Conservation (phyloP, 2,113 vertebrate genomes). For the Vidua macroura region DNA sequence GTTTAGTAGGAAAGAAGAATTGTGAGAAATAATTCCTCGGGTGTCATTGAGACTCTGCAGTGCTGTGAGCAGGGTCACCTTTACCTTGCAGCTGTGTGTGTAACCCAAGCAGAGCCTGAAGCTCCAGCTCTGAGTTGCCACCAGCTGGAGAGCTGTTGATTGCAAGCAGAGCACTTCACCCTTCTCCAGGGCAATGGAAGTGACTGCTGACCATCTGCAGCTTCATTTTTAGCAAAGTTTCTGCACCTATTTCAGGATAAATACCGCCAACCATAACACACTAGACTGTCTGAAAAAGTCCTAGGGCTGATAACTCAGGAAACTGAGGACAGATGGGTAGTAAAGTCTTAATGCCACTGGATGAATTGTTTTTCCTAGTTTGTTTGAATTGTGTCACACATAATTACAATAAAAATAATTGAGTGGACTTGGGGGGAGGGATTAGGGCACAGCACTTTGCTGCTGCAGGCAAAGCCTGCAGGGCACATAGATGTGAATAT, state of each 20-base stretch:
- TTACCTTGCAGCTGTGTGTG: neutral
- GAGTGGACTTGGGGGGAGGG: neutral
- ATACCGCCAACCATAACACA: neutral
- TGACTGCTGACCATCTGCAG: slow-evolving; percentile 37
- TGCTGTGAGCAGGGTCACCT: slow-evolving; percentile 31
- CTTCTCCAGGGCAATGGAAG: neutral
- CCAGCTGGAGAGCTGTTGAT: slow-evolving; percentile 33
- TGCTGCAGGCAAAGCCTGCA: slow-evolving; percentile 64
- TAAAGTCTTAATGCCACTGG: slow-evolving; percentile 59
- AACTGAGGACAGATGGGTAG: slow-evolving; percentile 25
- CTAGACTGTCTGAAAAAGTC: neutral
- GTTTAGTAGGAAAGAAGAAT: neutral
- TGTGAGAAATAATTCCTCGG: slow-evolving; percentile 46
- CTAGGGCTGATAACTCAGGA: neutral
- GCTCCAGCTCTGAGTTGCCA: neutral
- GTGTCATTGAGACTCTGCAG: slow-evolving; percentile 56
- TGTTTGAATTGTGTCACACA: slow-evolving; percentile 73
- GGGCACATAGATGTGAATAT: slow-evolving; percentile 42
- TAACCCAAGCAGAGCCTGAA: slow-evolving; percentile 22
- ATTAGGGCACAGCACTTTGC: slow-evolving; percentile 67
- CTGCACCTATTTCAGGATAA: slow-evolving; percentile 35
- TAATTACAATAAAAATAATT: slow-evolving; percentile 69
- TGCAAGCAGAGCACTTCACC: slow-evolving; percentile 5
- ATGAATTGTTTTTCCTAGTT: slow-evolving; percentile 63
- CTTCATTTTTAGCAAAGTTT: slow-evolving; percentile 39